Percentiles rank a stretch among this genome's conserved stretches.
Evolutionary conservation across 2,113 vertebrate genomes (phyloP).

Genomic region (Tychaedon coryphoeus): DNA sequence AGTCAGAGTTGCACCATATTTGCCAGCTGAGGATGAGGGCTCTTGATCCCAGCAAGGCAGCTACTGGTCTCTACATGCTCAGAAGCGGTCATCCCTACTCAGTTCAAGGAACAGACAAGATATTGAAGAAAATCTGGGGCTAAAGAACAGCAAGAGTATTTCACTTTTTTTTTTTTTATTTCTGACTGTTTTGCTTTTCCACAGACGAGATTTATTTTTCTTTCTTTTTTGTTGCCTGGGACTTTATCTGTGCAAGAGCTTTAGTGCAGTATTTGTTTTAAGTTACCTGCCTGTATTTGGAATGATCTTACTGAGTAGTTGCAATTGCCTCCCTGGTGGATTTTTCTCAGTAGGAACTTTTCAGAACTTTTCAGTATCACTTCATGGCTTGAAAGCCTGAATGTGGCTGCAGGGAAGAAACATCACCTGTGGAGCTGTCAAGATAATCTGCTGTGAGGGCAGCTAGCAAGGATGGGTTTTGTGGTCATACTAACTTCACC

Average conservation of each 20-base stretch:
- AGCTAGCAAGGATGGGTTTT: background rate
- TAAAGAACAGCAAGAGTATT: background rate
- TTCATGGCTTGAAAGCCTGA: slow-evolving; percentile 3
- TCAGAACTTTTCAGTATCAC: slow-evolving; percentile 1
- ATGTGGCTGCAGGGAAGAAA: background rate
- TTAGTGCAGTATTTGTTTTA: background rate
- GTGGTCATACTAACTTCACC: background rate
- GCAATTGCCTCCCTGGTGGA: background rate
- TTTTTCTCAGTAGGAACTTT: background rate
- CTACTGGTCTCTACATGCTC: background rate
- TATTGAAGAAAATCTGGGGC: background rate
- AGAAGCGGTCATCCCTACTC: background rate
- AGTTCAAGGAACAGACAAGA: background rate
- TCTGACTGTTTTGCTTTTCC: background rate
- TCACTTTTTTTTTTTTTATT: background rate
- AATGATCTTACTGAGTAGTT: background rate
- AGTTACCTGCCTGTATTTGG: background rate
- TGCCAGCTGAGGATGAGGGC: background rate
- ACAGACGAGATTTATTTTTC: background rate
- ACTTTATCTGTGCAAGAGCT: background rate
- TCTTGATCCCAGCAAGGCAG: background rate
- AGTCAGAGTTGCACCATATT: background rate
- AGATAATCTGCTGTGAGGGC: slow-evolving; percentile 7
- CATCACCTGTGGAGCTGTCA: background rate
- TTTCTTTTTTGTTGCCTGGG: background rate